These are phyloP conservation scores for Schlechtendalia chinensis DNA, from an alignment of 1,140 invertebrate genomes.

Conservation along the genomic window DNA sequence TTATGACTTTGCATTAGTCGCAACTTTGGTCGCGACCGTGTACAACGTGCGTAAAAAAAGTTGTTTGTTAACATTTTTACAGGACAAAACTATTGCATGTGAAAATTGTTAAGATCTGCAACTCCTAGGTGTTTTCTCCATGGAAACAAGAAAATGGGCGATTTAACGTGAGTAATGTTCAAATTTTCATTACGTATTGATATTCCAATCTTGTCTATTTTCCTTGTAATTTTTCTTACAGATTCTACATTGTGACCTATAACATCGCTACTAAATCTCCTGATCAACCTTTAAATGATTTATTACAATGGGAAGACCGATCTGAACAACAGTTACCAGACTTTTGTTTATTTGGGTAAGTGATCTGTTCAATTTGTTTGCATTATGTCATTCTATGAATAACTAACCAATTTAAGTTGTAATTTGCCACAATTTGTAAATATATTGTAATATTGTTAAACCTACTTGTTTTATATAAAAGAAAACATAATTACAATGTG, in stretches of 20 bases:
- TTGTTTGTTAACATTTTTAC: no score
- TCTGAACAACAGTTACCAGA: slow-evolving; percentile 66
- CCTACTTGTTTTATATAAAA: no score
- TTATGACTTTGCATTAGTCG: no score
- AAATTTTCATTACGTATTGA: neutral
- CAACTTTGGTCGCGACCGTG: no score
- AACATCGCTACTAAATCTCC: slow-evolving; percentile 79
- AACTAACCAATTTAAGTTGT: no score
- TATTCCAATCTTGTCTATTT: neutral
- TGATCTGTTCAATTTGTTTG: neutral
- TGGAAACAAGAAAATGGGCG: neutral
- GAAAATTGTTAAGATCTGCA: neutral
- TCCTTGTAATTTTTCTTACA: slow-evolving; percentile 55
- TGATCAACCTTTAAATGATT: slow-evolving; percentile 65
- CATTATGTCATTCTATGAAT: no score
- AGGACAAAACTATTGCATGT: no score
- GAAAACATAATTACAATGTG: no score
- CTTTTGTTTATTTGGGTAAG: slow-evolving; percentile 77
- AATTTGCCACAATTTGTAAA: no score
- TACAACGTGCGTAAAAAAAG: no score
- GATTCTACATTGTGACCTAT: slow-evolving; percentile 77
- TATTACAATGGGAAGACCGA: slow-evolving; percentile 65
- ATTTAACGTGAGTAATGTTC: slow-evolving; percentile 18
- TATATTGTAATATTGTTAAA: no score
- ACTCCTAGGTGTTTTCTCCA: neutral